phyloP scores from a whole-genome alignment of 2,113 vertebrate species.

The Cepphus grylle region DNA sequence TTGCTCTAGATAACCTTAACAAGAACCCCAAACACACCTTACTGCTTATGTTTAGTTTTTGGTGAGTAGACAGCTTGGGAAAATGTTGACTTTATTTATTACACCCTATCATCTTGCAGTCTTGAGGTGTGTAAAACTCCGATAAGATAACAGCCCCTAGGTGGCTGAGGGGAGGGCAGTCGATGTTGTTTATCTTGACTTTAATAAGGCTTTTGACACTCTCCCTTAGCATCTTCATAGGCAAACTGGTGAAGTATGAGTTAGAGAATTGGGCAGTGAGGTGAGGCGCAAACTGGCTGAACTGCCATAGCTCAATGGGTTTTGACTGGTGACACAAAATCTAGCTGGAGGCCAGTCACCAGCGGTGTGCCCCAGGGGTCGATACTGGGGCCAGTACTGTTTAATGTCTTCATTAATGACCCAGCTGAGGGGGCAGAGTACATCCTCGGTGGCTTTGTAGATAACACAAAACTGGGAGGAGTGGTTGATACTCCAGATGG shows the following conservation, averaged over 20 bases:
- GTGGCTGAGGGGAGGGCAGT: background rate
- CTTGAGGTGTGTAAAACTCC: background rate
- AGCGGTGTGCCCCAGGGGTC: background rate
- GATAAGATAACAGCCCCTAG: background rate
- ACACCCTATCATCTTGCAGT: background rate
- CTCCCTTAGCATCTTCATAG: accelerated
- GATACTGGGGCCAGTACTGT: background rate
- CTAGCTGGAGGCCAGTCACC: background rate
- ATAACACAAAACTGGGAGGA: background rate
- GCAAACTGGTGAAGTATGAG: background rate
- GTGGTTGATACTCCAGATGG: background rate
- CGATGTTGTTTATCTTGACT: background rate
- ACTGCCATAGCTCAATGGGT: background rate
- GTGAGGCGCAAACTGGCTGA: background rate
- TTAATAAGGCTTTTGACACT: background rate
- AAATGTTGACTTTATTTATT: background rate
- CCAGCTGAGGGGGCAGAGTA: background rate
- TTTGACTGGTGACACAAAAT: background rate
- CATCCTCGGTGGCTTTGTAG: background rate
- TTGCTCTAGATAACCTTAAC: background rate
- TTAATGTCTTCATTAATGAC: background rate
- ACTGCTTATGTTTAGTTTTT: background rate
- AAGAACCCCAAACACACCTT: background rate
- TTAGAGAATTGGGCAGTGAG: background rate
- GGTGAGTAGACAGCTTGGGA: background rate